Conservation (phyloP, 2,797 vertebrate genomes). For the Liparis tanakae region DNA sequence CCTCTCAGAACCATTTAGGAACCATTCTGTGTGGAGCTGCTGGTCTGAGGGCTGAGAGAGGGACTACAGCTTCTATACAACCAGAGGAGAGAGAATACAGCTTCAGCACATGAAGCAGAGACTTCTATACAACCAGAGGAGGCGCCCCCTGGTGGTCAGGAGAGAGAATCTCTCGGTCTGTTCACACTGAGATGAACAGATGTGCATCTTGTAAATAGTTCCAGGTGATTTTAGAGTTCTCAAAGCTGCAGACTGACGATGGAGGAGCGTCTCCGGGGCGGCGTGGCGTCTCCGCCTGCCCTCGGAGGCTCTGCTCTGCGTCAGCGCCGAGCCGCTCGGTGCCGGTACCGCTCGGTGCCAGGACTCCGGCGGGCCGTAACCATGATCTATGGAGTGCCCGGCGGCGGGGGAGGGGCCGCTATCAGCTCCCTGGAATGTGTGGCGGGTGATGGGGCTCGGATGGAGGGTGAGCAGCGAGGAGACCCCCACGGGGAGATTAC, state of each 20-base stretch:
- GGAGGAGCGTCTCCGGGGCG: constrained; percentile 8
- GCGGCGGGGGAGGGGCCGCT: constrained; percentile 41
- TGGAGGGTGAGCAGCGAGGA: constrained; percentile 53
- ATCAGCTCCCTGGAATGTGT: constrained; percentile 79
- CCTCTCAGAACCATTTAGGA: no score
- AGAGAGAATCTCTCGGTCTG: neutral
- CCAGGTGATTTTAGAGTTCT: neutral
- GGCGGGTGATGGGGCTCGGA: constrained; percentile 51
- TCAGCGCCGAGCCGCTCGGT: constrained; percentile 49
- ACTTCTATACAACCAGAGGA: no score
- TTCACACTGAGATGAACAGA: neutral
- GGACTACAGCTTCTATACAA: no score
- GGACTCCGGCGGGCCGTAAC: constrained; percentile 40
- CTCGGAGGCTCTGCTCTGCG: constrained; percentile 57
- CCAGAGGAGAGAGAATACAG: no score
- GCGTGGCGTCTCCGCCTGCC: constrained; percentile 5
- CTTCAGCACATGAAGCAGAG: no score
- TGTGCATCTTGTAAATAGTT: neutral
- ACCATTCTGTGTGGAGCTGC: no score
- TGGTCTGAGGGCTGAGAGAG: no score
- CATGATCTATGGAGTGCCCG: constrained; percentile 69
- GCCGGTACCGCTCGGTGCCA: constrained; percentile 68
- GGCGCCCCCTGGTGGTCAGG: no score
- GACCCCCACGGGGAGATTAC: constrained; percentile 25
- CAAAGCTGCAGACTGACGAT: no score